Conservation (phyloP, 2,113 vertebrate species). For the Platysteira castanea region DNA sequence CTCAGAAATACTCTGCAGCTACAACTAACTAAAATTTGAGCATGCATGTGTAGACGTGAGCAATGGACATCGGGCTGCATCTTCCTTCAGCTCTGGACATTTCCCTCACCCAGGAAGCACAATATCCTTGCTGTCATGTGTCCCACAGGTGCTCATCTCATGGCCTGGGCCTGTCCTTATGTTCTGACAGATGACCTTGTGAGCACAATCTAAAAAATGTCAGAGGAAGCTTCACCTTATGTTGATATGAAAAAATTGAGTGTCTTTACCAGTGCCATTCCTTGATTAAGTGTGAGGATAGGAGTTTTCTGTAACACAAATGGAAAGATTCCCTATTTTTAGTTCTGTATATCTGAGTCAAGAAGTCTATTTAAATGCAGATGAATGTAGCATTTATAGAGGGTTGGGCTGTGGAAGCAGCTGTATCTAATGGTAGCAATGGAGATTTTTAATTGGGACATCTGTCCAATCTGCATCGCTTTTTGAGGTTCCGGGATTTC, state of each 20-base stretch:
- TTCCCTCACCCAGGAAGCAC: background rate
- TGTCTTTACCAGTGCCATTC: background rate
- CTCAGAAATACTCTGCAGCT: background rate
- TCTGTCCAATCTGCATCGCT: background rate
- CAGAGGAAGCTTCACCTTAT: background rate
- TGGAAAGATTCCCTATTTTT: background rate
- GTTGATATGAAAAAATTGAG: background rate
- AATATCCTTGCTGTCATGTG: background rate
- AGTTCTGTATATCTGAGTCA: slow-evolving; percentile 9
- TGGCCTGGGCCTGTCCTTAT: background rate
- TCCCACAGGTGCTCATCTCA: background rate
- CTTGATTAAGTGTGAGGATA: background rate
- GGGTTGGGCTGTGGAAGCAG: background rate
- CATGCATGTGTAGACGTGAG: background rate
- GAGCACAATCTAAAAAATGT: background rate
- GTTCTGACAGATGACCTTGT: background rate
- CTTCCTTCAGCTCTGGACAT: background rate
- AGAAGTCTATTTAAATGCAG: slow-evolving; percentile 27
- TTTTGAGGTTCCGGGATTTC: background rate
- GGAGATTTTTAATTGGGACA: background rate
- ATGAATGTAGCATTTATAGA: background rate
- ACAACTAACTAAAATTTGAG: background rate
- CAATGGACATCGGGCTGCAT: background rate
- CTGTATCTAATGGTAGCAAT: background rate
- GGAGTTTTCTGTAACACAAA: background rate